Evolutionary conservation across 1,140 invertebrate genomes (phyloP), one percentile per base, ranked within the genome.

Genomic region (Trachymyrmex septentrionalis): DNA sequence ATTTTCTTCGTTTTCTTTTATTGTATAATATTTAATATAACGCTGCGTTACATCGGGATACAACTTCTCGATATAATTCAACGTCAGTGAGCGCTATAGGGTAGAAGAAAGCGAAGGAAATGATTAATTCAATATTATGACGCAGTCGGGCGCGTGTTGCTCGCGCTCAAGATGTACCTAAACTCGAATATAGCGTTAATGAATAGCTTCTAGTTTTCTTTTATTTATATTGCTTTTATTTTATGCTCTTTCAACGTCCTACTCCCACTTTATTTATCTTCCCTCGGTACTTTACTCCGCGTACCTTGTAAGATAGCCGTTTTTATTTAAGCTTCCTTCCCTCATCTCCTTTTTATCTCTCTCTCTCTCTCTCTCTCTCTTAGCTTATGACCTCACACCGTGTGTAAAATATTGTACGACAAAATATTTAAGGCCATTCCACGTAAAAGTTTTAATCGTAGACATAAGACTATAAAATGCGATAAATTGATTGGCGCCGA

Each of bases 211-310:
- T 89, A 87, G 57, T 80, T 69, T 86, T 88, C 85, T 91, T 24
- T 92, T 93, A 91, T 90, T 90, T 92, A 82, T 91, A 89, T 89
- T 64, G 85, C 81, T 92, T 92, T 92, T 92, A 88, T 92, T 90
- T 91, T 89, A 93, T 88, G 88, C 78, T 87, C 59, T 89, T 86
- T 85, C 63, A 44, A 44, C 82, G 81, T 69, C 59, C 9, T 50
- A 30, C 88, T 89, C 44, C 48, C 9, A 44, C 27, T 77, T 59
- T 27, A 84, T 76, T 73, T 77, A 80, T 59, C 59, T 77, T 53
- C 53, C 24, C 27, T 78, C 38, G 30, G 21, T 34, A 55, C 30
- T 63, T 30, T 44, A 34, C 69, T 30, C 55, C 34, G 44, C 61
- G 57, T 86, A 84, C 85, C 84, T 90, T 91, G 89, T 92, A 87